Conservation (phyloP, 1,140 invertebrate genomes). For the Eumeta japonica region DNA sequence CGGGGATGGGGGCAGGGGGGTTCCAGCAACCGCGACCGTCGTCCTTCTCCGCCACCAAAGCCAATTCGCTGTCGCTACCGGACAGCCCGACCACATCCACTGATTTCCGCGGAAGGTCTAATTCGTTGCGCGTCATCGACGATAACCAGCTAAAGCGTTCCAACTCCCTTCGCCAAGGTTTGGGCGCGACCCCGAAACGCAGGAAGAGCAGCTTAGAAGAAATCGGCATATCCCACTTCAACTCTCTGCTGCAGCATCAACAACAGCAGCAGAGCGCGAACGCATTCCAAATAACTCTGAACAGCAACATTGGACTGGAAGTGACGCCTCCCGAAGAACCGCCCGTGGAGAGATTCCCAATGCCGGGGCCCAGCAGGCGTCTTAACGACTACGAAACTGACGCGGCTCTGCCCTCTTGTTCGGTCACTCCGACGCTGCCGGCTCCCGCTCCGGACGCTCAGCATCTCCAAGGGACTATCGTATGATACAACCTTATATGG, state of each 20-base stretch:
- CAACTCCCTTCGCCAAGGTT: conserved; percentile 78
- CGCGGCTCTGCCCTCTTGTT: conserved; percentile 56
- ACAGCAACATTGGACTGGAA: conserved; percentile 82
- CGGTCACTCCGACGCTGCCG: conserved; percentile 37
- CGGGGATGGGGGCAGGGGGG: conserved; percentile 60
- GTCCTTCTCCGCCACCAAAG: conserved; percentile 77
- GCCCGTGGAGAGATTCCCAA: conserved; percentile 59
- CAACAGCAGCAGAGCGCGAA: conserved; percentile 64
- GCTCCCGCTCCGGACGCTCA: conserved; percentile 64
- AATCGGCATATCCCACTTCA: conserved; percentile 76
- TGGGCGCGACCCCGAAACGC: conserved; percentile 57
- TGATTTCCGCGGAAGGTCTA: conserved; percentile 75
- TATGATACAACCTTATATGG: conserved; percentile 91
- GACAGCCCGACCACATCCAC: conserved; percentile 81
- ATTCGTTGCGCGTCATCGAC: conserved; percentile 80
- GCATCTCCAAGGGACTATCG: conserved; percentile 82
- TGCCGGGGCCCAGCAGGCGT: conserved; percentile 24
- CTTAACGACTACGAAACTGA: conserved; percentile 46
- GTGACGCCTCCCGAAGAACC: conserved; percentile 79
- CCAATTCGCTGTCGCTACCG: conserved; percentile 82
- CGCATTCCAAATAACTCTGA: conserved; percentile 80
- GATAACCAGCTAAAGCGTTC: conserved; percentile 80
- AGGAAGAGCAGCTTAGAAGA: conserved; percentile 83
- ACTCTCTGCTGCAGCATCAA: conserved; percentile 61
- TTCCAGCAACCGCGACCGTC: conserved; percentile 70